Evolutionary conservation across 2,888 invertebrate species (phyloP), one percentile per base, ranked within the genome.

Genomic region (Amblyteles armatorius): DNA sequence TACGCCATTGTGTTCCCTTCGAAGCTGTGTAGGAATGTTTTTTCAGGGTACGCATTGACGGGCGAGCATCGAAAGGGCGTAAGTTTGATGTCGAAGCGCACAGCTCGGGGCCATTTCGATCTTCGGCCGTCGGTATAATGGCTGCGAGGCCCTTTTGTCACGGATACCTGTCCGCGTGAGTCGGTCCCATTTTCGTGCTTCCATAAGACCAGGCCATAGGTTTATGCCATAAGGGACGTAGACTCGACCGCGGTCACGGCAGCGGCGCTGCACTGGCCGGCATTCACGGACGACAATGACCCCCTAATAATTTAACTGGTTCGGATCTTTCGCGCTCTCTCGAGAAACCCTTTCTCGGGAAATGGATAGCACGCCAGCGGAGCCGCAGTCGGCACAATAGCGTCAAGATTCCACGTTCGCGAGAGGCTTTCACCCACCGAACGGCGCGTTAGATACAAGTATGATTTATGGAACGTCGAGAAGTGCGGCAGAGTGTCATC

Each of bases 301-400:
- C 26, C 33, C 44, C 67, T 87, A 88, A 89, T 88, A 88, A 87
- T 86, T 88, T 87, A 87, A 88, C 86, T 87, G 86, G 85, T 86
- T 83, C 79, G 73, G 65, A 78, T 83, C 52, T 80, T 82, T 71
- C 67, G 71, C 78, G 80, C 85, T 83, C 81, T 84, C 77, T 79
- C 69, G 76, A 83, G 40, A 80, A 83, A 83, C 81, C 81, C 87
- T 84, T 87, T 87, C 74, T 48, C 50, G 36, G 26, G 71, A 82
- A 83, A 87, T 87, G 85, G 85, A 86, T 87, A 85, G 72, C 69
- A 11, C 40, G 55, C 4, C 4, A 19, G 13, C 33, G 40, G 9
- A 63, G 68, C 40, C 60, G 6, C 16, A 26, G 36, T 19, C 6
- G 9, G 9, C 19, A 78, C 50, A 73, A 68, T 73, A 19, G 73